Evolutionary conservation across 2,113 vertebrate species (phyloP).

Genomic region (Puffinus mauretanicus): DNA sequence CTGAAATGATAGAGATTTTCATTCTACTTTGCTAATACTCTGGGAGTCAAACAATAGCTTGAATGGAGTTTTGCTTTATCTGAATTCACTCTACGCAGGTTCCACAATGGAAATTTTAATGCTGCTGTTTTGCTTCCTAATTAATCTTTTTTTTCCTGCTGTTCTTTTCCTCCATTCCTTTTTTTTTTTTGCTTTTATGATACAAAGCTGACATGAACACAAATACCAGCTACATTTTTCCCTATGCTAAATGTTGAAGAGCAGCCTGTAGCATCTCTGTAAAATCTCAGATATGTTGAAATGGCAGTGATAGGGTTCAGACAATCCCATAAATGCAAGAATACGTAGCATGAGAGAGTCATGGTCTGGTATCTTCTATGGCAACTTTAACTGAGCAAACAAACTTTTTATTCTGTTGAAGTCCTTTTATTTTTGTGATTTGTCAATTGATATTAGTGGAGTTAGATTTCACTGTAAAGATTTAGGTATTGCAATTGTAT

Average conservation of each 20-base stretch:
- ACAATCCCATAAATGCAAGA: not conserved
- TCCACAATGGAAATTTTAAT: conserved; percentile 32
- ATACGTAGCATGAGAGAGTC: rapidly evolving
- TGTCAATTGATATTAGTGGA: not conserved
- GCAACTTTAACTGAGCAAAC: not conserved
- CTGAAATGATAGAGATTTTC: not conserved
- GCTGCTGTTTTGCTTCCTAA: not conserved
- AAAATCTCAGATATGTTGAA: not conserved
- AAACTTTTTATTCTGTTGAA: not conserved
- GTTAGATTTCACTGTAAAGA: not conserved
- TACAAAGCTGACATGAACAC: not conserved
- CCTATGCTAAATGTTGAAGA: not conserved
- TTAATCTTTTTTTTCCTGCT: not conserved
- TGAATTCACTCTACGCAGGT: conserved; percentile 51
- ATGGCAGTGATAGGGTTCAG: not conserved
- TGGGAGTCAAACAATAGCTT: not conserved
- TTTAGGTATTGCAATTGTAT: not conserved
- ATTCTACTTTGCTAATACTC: not conserved
- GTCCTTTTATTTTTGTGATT: not conserved
- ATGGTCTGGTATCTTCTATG: not conserved
- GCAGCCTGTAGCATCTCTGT: not conserved
- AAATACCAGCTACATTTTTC: not conserved
- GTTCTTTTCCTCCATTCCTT: not conserved
- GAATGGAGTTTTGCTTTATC: not conserved
- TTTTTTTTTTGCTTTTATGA: not conserved